These are phyloP conservation scores for Isurus oxyrinchus DNA, from an alignment of 2,113 vertebrate species.

Conservation along the genomic window DNA sequence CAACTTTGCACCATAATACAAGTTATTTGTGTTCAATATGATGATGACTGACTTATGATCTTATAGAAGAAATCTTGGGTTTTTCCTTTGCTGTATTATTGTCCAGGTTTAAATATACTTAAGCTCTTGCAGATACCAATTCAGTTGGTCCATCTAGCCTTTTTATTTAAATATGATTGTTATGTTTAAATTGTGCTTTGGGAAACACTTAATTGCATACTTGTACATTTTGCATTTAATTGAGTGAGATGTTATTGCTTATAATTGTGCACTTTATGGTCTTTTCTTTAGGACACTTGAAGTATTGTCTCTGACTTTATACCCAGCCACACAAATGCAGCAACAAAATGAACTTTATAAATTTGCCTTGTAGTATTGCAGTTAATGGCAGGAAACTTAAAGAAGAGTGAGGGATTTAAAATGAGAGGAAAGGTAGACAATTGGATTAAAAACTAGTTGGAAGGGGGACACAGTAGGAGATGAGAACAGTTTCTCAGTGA, in stretches of 20 bases:
- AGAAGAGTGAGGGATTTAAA: not conserved
- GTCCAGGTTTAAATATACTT: not conserved
- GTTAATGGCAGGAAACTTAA: not conserved
- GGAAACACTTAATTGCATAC: not conserved
- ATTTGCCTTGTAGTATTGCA: not conserved
- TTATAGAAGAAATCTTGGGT: not conserved
- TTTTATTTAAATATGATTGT: not conserved
- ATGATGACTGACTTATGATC: not conserved
- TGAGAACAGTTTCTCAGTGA: not conserved
- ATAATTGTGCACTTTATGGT: not conserved
- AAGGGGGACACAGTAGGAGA: not conserved
- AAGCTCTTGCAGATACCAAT: no score
- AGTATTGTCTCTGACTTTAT: not conserved
- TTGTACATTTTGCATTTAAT: not conserved
- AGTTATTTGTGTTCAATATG: not conserved
- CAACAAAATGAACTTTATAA: not conserved
- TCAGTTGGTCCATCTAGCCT: not conserved
- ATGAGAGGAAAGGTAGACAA: not conserved
- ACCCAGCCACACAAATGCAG: not conserved
- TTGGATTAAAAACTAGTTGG: not conserved
- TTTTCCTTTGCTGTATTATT: not conserved
- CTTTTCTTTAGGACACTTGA: not conserved
- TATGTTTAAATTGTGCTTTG: not conserved
- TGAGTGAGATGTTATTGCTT: not conserved
- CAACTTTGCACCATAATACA: not conserved